A percentile compares a stretch with the other conserved stretches of the same genome.
phyloP scores from a whole-genome alignment of 1,140 invertebrate genomes.

The Brachionus asplanchnoidis region DNA sequence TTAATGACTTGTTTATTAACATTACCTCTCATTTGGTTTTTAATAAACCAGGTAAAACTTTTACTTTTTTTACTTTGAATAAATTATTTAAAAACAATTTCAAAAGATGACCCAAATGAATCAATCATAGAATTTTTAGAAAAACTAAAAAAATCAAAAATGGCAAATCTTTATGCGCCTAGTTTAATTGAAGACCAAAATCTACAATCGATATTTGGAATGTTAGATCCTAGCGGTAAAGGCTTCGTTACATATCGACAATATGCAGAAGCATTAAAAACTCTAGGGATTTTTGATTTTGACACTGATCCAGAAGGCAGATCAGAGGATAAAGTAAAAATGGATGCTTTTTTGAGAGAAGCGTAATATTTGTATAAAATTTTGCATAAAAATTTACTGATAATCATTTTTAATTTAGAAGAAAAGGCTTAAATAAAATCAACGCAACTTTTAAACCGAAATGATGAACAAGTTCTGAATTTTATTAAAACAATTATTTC shows the following conservation, averaged over 20 bases:
- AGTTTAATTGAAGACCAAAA: constrained; percentile 51
- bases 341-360: constrained; percentile 48
- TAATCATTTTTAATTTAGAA: background rate
- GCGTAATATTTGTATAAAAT: constrained; percentile 45
- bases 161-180: constrained; percentile 45
- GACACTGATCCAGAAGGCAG: constrained; percentile 46
- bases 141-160: constrained; percentile 47
- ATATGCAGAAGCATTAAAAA: constrained; percentile 49
- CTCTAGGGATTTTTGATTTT: constrained; percentile 47
- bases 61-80: background rate
- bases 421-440: too few relatives aligned
- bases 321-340: constrained; percentile 46
- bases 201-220: constrained; percentile 50
- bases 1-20: constrained; percentile 49
- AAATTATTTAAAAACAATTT: background rate
- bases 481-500: too few relatives aligned
- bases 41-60: constrained; percentile 46
- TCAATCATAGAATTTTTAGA: constrained; percentile 47
- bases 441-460: too few relatives aligned
- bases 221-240: constrained; percentile 50
- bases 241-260: constrained; percentile 49
- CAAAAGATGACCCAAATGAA: constrained; percentile 47
- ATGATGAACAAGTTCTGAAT: too few relatives aligned
- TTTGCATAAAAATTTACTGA: background rate
- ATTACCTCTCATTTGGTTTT: constrained; percentile 48